Base-by-base conservation (phyloP, 2,113 vertebrate genomes). In the Eptesicus fuscus region DNA sequence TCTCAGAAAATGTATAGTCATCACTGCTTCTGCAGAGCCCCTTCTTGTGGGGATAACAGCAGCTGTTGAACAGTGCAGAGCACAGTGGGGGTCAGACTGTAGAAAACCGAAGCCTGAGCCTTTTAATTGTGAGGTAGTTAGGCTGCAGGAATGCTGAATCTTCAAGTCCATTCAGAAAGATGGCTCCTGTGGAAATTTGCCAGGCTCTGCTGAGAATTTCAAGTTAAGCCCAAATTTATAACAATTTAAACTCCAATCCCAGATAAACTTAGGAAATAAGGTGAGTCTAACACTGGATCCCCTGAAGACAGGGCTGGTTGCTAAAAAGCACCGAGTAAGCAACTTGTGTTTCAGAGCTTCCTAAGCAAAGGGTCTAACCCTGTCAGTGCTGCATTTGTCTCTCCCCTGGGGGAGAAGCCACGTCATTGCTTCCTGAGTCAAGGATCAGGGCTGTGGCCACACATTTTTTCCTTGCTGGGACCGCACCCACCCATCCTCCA, bases 161-260 rank as follows among this genome's bases (percentile, higher is more conserved):
- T 95, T 93, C 93, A 44, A 70, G 95, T 94, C 95, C 89, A 84
- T 97, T 95, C 94, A 92, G 92, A 96, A 95, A 96, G 90, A 96
- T 90, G 11, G 0, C 82, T 95, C 91, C 88, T 70, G 56, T 97
- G 97, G 97, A 96, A 96, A 96, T 96, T 47, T 94, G 92, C 91
- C 96, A 96, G 96, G 83, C 95, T 97, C 94, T 94, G 77, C 92
- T 95, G 95, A 96, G 94, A 86, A 97, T 91, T 91, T 91, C 95
- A 92, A 96, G 73, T 96, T 96, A 97, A 97, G 96, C 83, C 83
- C 18, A 94, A 96, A 97, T 97, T 97, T 96, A 97, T 92, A 86
- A 94, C 95, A 91, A 82, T 89, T 37, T 80, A 96, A 96, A 83
- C 86, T 92, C 93, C 91, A 35, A 61, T 94, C 85, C 82, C 95